Conservation (phyloP, 2,113 vertebrate species). For the Microtus richardsoni region DNA sequence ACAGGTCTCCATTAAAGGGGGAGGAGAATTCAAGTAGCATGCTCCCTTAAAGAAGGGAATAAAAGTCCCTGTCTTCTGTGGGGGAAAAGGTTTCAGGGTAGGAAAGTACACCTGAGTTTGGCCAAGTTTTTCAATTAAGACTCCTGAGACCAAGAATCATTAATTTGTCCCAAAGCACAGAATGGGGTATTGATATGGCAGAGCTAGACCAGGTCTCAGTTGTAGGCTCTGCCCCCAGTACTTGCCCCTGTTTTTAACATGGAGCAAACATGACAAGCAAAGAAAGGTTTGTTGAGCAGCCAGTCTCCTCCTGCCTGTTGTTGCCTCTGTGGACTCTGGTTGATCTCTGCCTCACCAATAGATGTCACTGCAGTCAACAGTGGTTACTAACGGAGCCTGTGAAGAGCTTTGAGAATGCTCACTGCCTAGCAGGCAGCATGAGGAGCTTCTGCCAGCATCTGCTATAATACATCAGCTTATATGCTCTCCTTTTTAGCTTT, state of each 20-base stretch:
- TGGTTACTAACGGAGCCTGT: constrained; percentile 68
- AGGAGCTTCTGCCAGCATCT: background rate
- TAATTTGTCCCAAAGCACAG: background rate
- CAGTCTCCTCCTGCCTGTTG: background rate
- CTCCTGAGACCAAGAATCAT: background rate
- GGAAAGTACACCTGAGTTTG: background rate
- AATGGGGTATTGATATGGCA: background rate
- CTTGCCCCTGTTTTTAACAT: background rate
- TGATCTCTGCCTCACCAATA: constrained; percentile 84
- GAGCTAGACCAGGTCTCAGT: background rate
- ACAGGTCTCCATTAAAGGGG: background rate
- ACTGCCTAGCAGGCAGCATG: constrained; percentile 3
- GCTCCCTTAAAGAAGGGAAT: background rate
- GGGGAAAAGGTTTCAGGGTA: background rate
- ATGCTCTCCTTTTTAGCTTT: background rate
- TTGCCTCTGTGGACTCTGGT: background rate
- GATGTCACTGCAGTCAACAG: constrained; percentile 88
- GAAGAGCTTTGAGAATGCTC: constrained; percentile 51
- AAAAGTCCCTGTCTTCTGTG: background rate
- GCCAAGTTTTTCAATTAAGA: background rate
- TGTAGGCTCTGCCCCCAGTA: background rate
- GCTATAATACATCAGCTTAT: background rate
- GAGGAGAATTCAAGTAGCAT: background rate
- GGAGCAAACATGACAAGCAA: background rate
- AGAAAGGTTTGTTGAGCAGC: constrained; percentile 28